These are phyloP conservation scores for Brienomyrus longianalis DNA, from an alignment of 2,113 vertebrate genomes.

Conservation along the genomic window DNA sequence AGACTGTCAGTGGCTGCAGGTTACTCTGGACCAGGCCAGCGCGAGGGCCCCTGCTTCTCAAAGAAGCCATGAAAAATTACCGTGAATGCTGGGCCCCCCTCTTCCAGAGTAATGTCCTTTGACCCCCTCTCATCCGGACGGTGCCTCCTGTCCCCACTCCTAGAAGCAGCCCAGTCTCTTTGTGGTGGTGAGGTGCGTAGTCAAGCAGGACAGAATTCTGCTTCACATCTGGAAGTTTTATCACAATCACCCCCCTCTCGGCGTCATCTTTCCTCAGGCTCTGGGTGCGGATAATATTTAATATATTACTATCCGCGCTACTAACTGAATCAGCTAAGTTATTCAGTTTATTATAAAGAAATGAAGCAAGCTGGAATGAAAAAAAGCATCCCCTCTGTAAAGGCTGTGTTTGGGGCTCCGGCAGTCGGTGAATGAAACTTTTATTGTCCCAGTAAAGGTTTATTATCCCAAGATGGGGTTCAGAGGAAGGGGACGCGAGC, in stretches of 20 bases:
- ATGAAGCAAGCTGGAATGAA: not conserved
- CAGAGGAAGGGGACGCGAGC: slow-evolving; percentile 53
- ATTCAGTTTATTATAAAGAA: not conserved
- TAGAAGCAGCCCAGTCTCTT: not conserved
- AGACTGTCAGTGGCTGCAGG: not conserved
- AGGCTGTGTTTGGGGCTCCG: not conserved
- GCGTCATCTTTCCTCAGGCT: not conserved
- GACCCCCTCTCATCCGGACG: not conserved
- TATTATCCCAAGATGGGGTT: slow-evolving; percentile 64
- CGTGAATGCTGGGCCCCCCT: not conserved
- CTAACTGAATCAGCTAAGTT: not conserved
- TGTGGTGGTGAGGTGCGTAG: not conserved
- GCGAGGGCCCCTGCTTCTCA: not conserved
- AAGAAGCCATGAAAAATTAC: not conserved
- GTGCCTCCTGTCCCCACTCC: not conserved
- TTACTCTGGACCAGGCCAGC: not conserved
- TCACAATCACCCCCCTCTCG: not conserved
- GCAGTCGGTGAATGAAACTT: slow-evolving; percentile 19
- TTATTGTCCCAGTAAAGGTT: slow-evolving; percentile 60
- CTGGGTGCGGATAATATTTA: not conserved
- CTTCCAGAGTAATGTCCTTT: not conserved
- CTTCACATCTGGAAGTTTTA: not conserved
- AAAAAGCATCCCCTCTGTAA: not conserved
- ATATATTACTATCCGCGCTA: not conserved
- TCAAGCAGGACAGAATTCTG: not conserved